Evolutionary conservation across 2,113 vertebrate species (phyloP).

Genomic region (Bucco capensis): DNA sequence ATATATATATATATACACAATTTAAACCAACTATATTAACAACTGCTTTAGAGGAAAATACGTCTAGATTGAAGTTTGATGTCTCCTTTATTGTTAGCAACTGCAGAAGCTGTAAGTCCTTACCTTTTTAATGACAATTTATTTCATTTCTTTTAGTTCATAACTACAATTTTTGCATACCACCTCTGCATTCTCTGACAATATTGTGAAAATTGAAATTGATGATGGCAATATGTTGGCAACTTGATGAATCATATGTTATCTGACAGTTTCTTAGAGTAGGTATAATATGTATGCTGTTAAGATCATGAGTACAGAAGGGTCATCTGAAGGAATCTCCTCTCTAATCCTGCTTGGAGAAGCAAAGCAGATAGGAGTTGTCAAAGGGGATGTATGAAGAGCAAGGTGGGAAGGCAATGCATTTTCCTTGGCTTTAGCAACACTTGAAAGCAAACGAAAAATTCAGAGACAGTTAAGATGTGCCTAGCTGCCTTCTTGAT

Average conservation of each 20-base stretch:
- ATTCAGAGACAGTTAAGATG: not conserved
- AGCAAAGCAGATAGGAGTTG: not conserved
- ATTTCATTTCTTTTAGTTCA: not conserved
- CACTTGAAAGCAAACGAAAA: not conserved
- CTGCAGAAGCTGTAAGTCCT: not conserved
- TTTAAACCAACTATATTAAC: not conserved
- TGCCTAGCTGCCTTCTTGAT: not conserved
- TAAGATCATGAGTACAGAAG: not conserved
- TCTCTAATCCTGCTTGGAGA: not conserved
- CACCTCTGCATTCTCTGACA: not conserved
- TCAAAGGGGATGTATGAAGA: not conserved
- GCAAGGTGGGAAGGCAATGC: rapidly evolving
- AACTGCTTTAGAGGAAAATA: not conserved
- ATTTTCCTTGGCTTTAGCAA: not conserved
- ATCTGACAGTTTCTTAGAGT: not conserved
- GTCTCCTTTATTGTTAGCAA: not conserved
- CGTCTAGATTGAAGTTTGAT: not conserved
- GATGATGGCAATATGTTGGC: not conserved
- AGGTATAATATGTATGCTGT: not conserved
- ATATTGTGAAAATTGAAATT: not conserved
- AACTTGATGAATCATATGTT: not conserved
- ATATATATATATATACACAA: no score
- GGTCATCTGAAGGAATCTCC: not conserved
- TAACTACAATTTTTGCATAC: not conserved
- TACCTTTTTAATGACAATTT: not conserved